A percentile compares a stretch with the other conserved stretches of the same genome.
Conservation (phyloP, 2,888 invertebrate species). For the Plebejus anna region DNA sequence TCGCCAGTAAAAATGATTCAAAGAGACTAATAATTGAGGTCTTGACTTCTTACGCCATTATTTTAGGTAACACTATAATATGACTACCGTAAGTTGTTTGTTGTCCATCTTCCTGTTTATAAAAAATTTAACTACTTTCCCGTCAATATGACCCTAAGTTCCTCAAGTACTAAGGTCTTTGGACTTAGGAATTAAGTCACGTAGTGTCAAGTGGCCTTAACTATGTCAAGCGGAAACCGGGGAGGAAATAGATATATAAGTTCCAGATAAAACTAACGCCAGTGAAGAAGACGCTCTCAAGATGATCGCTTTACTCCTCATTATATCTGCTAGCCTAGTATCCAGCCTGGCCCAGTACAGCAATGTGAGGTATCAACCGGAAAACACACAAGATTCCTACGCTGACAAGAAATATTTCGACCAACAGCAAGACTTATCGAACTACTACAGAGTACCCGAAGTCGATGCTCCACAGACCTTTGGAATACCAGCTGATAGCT, state of each 20-base stretch:
- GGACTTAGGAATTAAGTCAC: constrained; percentile 4
- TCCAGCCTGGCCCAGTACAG: constrained; percentile 6
- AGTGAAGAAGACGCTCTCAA: background rate
- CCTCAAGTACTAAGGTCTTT: background rate
- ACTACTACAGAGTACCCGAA: background rate
- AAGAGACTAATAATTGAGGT: too few relatives aligned
- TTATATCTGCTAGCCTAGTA: background rate
- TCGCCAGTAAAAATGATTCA: too few relatives aligned
- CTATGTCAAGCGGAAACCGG: background rate
- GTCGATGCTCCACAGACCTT: background rate
- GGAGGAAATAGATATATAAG: constrained; percentile 15
- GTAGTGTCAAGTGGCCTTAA: constrained; percentile 2
- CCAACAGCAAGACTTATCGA: background rate
- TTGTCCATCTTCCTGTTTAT: background rate
- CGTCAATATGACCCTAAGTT: background rate
- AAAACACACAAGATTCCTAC: background rate
- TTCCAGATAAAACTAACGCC: background rate
- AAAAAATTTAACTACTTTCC: background rate
- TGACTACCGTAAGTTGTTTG: too few relatives aligned
- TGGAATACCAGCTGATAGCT: constrained; percentile 18
- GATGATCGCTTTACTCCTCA: background rate
- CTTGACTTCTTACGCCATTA: too few relatives aligned
- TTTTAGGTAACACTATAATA: too few relatives aligned
- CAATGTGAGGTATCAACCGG: constrained; percentile 23
- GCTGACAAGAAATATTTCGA: background rate